phyloP scores from a whole-genome alignment of 23 tunicate genomes.

The Botrylloides violaceus region DNA sequence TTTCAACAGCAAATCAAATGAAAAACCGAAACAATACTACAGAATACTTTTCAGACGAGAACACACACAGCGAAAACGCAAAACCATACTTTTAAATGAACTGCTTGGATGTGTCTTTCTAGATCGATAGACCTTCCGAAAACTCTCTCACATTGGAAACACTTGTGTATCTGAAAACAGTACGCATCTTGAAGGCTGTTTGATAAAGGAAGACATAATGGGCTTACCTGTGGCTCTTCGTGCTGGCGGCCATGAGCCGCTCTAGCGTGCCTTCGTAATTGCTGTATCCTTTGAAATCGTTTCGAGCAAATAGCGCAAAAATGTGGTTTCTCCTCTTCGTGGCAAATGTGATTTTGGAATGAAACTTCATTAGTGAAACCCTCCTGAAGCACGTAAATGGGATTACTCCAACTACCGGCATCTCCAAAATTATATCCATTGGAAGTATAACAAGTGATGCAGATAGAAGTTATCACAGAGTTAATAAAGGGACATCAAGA shows the following conservation, averaged over 20 bases:
- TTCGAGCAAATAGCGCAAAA: conserved; percentile 77
- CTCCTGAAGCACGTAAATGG: conserved; percentile 46
- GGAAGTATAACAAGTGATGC: too few species aligned
- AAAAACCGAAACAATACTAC: too few species aligned
- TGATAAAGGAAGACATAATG: background rate
- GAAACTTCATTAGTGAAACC: conserved; percentile 56
- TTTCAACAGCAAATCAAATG: too few species aligned
- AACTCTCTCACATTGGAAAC: conserved; percentile 47
- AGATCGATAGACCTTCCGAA: conserved; percentile 80
- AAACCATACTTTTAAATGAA: conserved; percentile 65
- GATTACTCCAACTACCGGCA: too few species aligned
- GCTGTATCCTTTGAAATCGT: conserved; percentile 45
- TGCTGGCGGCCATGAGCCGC: conserved; percentile 49
- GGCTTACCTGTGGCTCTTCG: conserved; percentile 16
- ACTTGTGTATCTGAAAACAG: conserved; percentile 58
- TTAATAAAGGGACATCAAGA: too few species aligned
- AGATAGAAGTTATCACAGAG: too few species aligned
- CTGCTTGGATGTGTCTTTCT: conserved; percentile 82
- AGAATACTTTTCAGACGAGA: too few species aligned
- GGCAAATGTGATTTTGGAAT: conserved; percentile 80
- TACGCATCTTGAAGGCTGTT: background rate
- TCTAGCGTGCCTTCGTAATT: conserved; percentile 61
- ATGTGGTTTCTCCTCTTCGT: conserved; percentile 87
- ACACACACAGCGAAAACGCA: too few species aligned
- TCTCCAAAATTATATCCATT: too few species aligned